A percentile compares a stretch with the other conserved stretches of the same genome.
These are phyloP conservation scores for Hyperoodon ampullatus DNA, from an alignment of 2,113 vertebrate species.

Conservation along the genomic window DNA sequence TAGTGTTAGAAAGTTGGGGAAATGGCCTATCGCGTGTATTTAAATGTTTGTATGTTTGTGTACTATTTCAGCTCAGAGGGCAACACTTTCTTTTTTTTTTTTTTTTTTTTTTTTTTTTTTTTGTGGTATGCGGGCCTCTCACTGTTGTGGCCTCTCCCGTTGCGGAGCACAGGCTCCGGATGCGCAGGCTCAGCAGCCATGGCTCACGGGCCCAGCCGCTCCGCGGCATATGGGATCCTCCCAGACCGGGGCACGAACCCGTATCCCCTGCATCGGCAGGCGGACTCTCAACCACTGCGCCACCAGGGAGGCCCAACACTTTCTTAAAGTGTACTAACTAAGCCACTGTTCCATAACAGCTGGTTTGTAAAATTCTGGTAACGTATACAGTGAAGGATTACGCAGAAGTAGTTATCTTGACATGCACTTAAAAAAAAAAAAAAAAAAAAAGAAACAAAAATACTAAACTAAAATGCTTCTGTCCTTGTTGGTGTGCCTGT, in stretches of 20 bases:
- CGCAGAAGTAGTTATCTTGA: background rate
- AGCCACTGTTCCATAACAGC: background rate
- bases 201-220: too few relatives aligned
- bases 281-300: too few relatives aligned
- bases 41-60: background rate
- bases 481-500: background rate
- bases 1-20: background rate
- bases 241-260: too few relatives aligned
- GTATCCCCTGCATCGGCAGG: too few relatives aligned
- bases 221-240: too few relatives aligned
- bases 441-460: too few relatives aligned
- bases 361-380: background rate
- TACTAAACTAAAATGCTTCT: background rate
- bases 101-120: too few relatives aligned
- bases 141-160: too few relatives aligned
- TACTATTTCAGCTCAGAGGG: background rate
- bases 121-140: too few relatives aligned
- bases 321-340: background rate
- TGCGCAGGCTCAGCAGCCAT: too few relatives aligned
- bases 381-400: background rate
- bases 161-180: too few relatives aligned
- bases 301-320: too few relatives aligned
- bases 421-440: background rate
- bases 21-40: background rate
- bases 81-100: background rate